Conservation (phyloP, 2,888 invertebrate genomes). For the Azorinus chamasolen region DNA sequence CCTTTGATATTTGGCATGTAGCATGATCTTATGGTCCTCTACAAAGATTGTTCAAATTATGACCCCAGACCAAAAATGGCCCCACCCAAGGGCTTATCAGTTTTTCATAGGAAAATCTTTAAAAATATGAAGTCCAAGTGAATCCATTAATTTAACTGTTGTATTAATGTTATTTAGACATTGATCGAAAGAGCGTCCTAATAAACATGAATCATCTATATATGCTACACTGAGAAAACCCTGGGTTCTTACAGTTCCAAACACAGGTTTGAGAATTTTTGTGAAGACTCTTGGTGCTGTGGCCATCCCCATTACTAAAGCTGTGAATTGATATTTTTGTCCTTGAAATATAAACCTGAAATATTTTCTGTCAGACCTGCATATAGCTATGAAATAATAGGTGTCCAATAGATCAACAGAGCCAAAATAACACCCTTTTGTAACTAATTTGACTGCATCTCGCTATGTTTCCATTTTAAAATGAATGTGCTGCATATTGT, state of each 20-base stretch:
- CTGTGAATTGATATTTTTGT: constrained; percentile 37
- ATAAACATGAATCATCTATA: constrained; percentile 60
- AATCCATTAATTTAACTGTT: too few species aligned
- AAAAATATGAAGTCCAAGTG: too few species aligned
- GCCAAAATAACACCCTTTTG: constrained; percentile 17
- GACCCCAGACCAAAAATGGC: too few species aligned
- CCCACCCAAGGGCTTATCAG: too few species aligned
- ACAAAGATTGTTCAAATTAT: too few species aligned
- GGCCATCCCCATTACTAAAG: constrained; percentile 49
- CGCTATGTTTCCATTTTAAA: constrained; percentile 22
- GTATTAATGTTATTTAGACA: too few species aligned
- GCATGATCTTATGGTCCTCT: too few species aligned
- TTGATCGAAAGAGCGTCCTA: constrained; percentile 8
- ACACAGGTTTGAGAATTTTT: constrained; percentile 63
- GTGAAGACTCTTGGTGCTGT: constrained; percentile 55
- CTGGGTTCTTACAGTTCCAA: constrained; percentile 30
- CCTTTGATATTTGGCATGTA: too few species aligned
- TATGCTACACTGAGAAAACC: constrained; percentile 31
- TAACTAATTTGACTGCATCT: constrained; percentile 12
- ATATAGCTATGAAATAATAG: constrained; percentile 46
- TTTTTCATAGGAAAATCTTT: too few species aligned
- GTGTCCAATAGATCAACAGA: constrained; percentile 51
- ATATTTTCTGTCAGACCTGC: constrained; percentile 23
- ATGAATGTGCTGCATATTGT: constrained; percentile 16
- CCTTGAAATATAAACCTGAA: constrained; percentile 41